Evolutionary conservation across 2,888 invertebrate species (phyloP).

Genomic region (Dastarcus helophoroides): DNA sequence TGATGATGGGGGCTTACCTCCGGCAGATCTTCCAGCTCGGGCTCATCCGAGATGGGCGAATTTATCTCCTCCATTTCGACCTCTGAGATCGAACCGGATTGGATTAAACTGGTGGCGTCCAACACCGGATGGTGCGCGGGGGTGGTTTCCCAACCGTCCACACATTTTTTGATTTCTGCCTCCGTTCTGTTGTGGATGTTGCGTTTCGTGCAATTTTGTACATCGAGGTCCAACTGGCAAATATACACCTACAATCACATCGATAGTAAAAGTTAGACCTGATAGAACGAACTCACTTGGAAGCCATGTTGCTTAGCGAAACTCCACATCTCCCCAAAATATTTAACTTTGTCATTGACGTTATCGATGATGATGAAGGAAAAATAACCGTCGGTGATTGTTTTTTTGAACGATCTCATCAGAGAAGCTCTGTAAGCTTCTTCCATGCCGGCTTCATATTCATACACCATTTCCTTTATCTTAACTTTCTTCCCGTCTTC

Average conservation of each 20-base stretch:
- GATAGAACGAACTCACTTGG: slow-evolving; percentile 46
- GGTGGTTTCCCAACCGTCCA: slow-evolving; percentile 62
- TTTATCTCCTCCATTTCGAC: slow-evolving; percentile 65
- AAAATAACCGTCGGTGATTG: slow-evolving; percentile 80
- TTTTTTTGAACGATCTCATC: slow-evolving; percentile 82
- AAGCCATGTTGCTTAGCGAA: slow-evolving; percentile 75
- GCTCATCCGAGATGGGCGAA: slow-evolving; percentile 21
- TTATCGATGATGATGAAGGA: slow-evolving; percentile 89
- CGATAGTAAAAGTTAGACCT: not conserved
- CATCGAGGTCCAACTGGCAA: slow-evolving; percentile 76
- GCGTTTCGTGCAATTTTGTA: slow-evolving; percentile 63
- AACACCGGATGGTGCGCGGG: slow-evolving; percentile 71
- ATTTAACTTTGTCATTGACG: slow-evolving; percentile 68
- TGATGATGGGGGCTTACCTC: slow-evolving; percentile 27
- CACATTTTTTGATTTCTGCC: slow-evolving; percentile 64
- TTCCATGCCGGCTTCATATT: slow-evolving; percentile 79
- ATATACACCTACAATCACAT: slow-evolving; percentile 65
- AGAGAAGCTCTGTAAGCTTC: slow-evolving; percentile 69
- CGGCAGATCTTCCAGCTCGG: slow-evolving; percentile 41
- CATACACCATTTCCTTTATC: slow-evolving; percentile 69
- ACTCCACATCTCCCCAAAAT: slow-evolving; percentile 82
- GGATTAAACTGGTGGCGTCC: slow-evolving; percentile 73
- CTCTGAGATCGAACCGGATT: slow-evolving; percentile 71
- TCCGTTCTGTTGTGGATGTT: slow-evolving; percentile 75
- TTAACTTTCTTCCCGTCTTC: slow-evolving; percentile 60